Percentiles rank a stretch among this genome's conserved stretches.
phyloP scores from a whole-genome alignment of 1,140 invertebrate species.

The Radopholus similis region DNA sequence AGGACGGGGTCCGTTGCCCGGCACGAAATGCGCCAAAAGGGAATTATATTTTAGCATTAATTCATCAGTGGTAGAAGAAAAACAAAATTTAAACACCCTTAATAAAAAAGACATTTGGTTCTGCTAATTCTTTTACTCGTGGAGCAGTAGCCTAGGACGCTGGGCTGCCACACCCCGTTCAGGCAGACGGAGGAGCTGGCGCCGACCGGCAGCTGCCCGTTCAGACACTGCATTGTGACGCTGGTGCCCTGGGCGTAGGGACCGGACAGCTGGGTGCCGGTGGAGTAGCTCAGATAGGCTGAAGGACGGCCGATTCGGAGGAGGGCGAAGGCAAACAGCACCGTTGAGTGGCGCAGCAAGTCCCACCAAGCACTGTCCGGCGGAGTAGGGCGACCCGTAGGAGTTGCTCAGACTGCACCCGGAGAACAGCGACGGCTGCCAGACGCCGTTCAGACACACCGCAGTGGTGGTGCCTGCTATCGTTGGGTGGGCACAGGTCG shows the following conservation, averaged over 20 bases:
- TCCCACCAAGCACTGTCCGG: not conserved
- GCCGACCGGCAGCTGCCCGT: not conserved
- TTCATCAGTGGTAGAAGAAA: too few species aligned
- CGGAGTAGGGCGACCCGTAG: not conserved
- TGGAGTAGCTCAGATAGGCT: not conserved
- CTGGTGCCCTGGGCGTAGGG: not conserved
- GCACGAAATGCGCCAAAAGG: too few species aligned
- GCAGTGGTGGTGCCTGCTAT: not conserved
- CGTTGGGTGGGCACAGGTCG: not conserved
- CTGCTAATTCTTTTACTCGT: not conserved
- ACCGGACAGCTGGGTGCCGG: not conserved
- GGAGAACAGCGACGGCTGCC: not conserved
- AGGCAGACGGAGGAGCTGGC: not conserved
- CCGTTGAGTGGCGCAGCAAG: not conserved
- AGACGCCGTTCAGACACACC: not conserved
- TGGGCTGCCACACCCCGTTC: not conserved
- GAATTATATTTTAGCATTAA: too few species aligned
- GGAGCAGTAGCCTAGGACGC: not conserved
- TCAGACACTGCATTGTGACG: not conserved
- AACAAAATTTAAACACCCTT: not conserved
- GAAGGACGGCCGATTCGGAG: too few species aligned
- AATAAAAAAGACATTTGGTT: too few species aligned
- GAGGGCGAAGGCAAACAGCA: too few species aligned
- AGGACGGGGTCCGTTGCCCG: too few species aligned
- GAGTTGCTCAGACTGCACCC: not conserved